Percentiles rank a stretch among this genome's conserved stretches.
Evolutionary conservation across 2,888 invertebrate genomes (phyloP).

Genomic region (Trichogramma evanescens): DNA sequence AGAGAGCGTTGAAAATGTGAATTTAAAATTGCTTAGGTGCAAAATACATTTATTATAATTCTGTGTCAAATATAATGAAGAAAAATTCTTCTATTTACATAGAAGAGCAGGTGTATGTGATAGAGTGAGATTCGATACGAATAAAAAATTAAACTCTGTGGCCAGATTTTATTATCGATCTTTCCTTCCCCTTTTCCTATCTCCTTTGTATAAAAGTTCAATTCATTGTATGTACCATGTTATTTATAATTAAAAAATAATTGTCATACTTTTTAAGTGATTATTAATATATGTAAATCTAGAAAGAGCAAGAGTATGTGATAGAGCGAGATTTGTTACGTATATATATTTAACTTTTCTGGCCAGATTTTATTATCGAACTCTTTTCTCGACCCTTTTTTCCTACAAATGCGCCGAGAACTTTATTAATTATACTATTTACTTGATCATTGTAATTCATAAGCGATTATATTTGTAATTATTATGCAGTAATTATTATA

Average conservation of each 20-base stretch:
- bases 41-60: neutral
- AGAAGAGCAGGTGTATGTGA: neutral
- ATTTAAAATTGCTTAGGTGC: constrained; percentile 17
- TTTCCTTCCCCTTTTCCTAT: constrained; percentile 18
- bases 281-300: neutral
- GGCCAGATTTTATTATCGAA: no score
- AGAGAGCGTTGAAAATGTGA: constrained; percentile 39
- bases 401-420: no score
- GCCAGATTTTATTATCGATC: constrained; percentile 15
- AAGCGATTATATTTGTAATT: no score
- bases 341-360: neutral
- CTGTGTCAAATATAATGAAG: constrained; percentile 26
- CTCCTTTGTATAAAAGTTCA: constrained; percentile 11
- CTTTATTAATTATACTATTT: no score
- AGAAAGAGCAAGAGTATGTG: neutral
- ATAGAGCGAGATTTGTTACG: neutral
- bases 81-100: neutral
- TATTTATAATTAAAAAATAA: constrained; percentile 18
- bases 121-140: constrained; percentile 10
- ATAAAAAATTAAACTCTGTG: constrained; percentile 11
- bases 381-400: no score
- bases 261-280: constrained; percentile 8
- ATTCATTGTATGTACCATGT: constrained; percentile 21
- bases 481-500: constrained; percentile 10
- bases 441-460: no score